Conservation (phyloP, 2,797 vertebrate genomes). For the Syngnathus rostellatus region DNA sequence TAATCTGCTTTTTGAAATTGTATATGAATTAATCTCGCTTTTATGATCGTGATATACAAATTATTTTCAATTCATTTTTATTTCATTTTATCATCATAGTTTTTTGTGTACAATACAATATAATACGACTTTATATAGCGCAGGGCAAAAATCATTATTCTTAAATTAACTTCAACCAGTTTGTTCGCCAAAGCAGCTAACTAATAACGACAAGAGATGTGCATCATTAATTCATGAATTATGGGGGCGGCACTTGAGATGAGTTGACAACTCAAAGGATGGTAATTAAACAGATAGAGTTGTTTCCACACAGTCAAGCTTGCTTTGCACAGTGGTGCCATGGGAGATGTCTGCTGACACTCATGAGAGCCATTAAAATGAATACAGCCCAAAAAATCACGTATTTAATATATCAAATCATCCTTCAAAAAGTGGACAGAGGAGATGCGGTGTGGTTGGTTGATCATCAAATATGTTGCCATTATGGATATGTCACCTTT, state of each 20-base stretch:
- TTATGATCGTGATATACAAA: no score
- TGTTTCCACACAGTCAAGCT: slow-evolving; percentile 55
- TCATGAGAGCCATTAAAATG: slow-evolving; percentile 27
- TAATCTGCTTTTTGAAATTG: not conserved
- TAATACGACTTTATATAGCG: no score
- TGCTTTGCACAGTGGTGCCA: slow-evolving; percentile 21
- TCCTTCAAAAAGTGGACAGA: slow-evolving; percentile 33
- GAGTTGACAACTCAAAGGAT: slow-evolving; percentile 59
- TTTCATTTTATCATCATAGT: no score
- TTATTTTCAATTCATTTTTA: no score
- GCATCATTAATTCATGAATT: slow-evolving; percentile 70
- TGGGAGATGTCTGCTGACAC: slow-evolving; percentile 35
- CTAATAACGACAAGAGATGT: slow-evolving; percentile 61
- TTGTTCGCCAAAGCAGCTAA: slow-evolving; percentile 50
- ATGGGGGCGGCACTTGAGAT: slow-evolving; percentile 53
- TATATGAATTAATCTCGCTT: not conserved
- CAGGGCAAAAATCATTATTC: slow-evolving; percentile 20
- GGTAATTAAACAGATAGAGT: slow-evolving; percentile 69
- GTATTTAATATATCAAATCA: slow-evolving; percentile 23
- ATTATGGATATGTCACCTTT: slow-evolving; percentile 13
- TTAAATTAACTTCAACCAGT: slow-evolving; percentile 52
- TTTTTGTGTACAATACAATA: no score
- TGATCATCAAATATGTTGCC: slow-evolving; percentile 10
- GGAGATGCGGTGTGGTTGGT: not conserved
- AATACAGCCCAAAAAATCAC: slow-evolving; percentile 27